These are phyloP conservation scores for Napeogenes sylphis DNA, from an alignment of 2,888 invertebrate species.

Conservation along the genomic window DNA sequence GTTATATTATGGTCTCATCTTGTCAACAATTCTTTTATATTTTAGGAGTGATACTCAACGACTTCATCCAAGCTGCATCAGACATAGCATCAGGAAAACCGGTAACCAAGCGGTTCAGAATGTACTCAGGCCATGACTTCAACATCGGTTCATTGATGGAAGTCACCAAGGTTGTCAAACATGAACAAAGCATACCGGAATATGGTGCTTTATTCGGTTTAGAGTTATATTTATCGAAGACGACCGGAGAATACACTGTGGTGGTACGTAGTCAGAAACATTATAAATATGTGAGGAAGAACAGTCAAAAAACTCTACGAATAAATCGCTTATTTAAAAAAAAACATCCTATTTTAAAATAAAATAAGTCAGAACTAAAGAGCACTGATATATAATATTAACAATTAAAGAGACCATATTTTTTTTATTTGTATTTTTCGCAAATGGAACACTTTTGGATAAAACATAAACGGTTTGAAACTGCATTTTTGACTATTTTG, in stretches of 20 bases:
- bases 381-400: too few species aligned
- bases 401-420: too few species aligned
- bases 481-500: too few species aligned
- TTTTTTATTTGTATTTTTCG: too few species aligned
- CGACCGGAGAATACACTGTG: conserved; percentile 48
- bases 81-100: conserved; percentile 45
- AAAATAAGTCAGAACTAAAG: too few species aligned
- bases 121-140: conserved; percentile 65
- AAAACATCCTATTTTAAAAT: too few species aligned
- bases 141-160: conserved; percentile 67
- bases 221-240: conserved; percentile 54
- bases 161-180: conserved; percentile 44
- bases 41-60: conserved; percentile 58
- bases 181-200: conserved; percentile 52
- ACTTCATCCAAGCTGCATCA: conserved; percentile 53
- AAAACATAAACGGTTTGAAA: too few species aligned
- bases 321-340: too few species aligned
- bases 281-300: too few species aligned
- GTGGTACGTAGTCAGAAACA: conserved; percentile 45
- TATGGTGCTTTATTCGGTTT: conserved; percentile 59
- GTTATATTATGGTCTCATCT: too few species aligned
- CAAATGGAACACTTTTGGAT: too few species aligned
- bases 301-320: too few species aligned
- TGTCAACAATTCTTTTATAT: conserved; percentile 14
- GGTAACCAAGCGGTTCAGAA: conserved; percentile 44